These are phyloP conservation scores for Drymonia ruficornis DNA, from an alignment of 2,888 invertebrate species.

Conservation along the genomic window DNA sequence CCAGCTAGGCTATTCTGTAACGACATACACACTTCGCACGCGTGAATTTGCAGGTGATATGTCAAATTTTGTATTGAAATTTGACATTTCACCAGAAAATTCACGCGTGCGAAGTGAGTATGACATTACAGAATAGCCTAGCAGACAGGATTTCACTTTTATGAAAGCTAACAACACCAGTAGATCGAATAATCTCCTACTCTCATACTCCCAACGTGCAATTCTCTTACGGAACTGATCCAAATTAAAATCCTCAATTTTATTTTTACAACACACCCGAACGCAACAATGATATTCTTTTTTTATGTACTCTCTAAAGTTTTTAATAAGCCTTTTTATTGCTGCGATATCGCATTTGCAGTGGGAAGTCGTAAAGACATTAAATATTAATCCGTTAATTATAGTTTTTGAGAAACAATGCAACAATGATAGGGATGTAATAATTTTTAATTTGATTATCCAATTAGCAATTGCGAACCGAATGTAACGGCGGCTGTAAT, in stretches of 20 bases:
- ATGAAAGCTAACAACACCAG: too few relatives aligned
- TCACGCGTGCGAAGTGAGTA: too few relatives aligned
- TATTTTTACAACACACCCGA: constrained; percentile 27
- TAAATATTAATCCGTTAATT: constrained; percentile 31
- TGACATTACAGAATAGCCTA: too few relatives aligned
- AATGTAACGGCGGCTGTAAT: background rate
- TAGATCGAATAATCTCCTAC: too few relatives aligned
- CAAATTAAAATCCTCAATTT: constrained; percentile 42
- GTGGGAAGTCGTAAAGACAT: constrained; percentile 32
- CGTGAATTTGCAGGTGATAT: too few relatives aligned
- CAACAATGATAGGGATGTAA: constrained; percentile 12
- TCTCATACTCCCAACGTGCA: background rate
- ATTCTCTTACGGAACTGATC: constrained; percentile 26
- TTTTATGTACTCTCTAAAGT: constrained; percentile 19
- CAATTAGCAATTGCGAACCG: constrained; percentile 3
- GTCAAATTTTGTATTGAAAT: too few relatives aligned
- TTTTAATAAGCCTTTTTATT: constrained; percentile 31
- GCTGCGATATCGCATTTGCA: constrained; percentile 11
- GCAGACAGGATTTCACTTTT: too few relatives aligned
- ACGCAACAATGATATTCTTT: constrained; percentile 26
- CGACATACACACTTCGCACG: too few relatives aligned
- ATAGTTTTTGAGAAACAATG: constrained; percentile 24
- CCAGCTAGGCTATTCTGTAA: too few relatives aligned
- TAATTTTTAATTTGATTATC: constrained; percentile 3
- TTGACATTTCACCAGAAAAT: too few relatives aligned